phyloP scores from a whole-genome alignment of 2,888 invertebrate species.

The Homarus gammarus region DNA sequence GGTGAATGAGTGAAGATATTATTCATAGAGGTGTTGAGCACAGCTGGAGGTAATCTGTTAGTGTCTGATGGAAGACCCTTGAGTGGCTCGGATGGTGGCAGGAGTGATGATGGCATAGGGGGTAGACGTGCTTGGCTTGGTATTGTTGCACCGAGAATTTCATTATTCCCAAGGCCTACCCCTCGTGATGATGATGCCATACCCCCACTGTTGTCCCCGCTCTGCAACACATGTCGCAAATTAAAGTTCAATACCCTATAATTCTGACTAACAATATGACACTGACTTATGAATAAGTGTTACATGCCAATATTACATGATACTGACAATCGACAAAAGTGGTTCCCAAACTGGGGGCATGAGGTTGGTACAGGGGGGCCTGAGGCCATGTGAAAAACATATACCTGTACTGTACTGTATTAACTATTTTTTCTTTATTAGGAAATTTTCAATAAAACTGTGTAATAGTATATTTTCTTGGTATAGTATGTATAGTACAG shows the following conservation, averaged over 20 bases:
- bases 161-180: conserved; percentile 49
- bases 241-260: background rate
- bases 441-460: too few species aligned
- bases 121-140: conserved; percentile 65
- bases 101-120: conserved; percentile 63
- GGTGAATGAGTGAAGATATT: conserved; percentile 71
- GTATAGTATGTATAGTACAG: too few species aligned
- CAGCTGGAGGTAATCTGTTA: conserved; percentile 63
- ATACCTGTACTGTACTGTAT: too few species aligned
- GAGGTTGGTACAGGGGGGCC: too few species aligned
- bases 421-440: too few species aligned
- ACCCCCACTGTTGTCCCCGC: conserved; percentile 55
- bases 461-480: too few species aligned
- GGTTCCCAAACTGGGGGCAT: too few species aligned
- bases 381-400: too few species aligned
- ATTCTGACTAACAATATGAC: background rate
- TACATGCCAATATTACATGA: background rate
- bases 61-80: conserved; percentile 61
- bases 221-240: conserved; percentile 19
- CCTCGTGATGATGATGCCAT: conserved; percentile 62
- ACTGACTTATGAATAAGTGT: background rate
- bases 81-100: conserved; percentile 60
- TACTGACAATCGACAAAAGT: too few species aligned
- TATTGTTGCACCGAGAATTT: conserved; percentile 49
- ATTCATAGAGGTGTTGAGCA: conserved; percentile 73